Base-by-base conservation (phyloP, 2,113 vertebrate species). In the Trematocara macrostoma region DNA sequence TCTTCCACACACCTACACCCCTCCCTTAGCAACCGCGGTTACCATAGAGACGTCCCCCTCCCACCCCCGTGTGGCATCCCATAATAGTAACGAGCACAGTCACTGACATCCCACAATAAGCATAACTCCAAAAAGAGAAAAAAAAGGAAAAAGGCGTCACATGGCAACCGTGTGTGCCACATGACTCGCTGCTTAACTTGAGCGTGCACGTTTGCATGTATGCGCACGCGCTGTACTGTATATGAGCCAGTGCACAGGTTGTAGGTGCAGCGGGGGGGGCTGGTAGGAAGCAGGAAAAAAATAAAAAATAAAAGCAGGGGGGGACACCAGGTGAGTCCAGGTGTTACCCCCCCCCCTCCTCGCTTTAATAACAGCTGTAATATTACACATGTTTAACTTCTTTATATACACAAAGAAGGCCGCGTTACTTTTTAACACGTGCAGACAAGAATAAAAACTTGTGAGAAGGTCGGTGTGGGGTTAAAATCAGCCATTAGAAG, bases 251-350 rank as follows among this genome's bases (percentile, higher is more conserved):
- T 29, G 55, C 55, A 56, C 55, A 56, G 55, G 55, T 56, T 56
- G 55, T 15, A 56, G 55, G 55, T 56, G 55, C 55, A 56, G 55
- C 23, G 55, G 52, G 55, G 55, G 55, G 15, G 55, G 55, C 55
- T 0, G 12, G 12, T 56, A 56, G 8, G 15, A 29, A 15, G 23
- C 55, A 29, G 23, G 12, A 0, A 57, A 56, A 8, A 29, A 56
- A 29, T 1, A 15, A 40, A 40, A 40, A 69, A 56, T 7, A 35
- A 23, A 79, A 38, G 42, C 35, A 8, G 20, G 81, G 81, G 82
- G 55, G 51, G 84, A 83, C 81, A 23, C 47, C 78, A 2, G 76
- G 82, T 84, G 56, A 86, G 29, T 84, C 87, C 81, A 11, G 38
- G 42, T 59, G 84, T 67, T 16, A 78, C 81, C 84, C 89, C 26